phyloP scores from a whole-genome alignment of 2,113 vertebrate genomes.

The Turdus rufiventris region DNA sequence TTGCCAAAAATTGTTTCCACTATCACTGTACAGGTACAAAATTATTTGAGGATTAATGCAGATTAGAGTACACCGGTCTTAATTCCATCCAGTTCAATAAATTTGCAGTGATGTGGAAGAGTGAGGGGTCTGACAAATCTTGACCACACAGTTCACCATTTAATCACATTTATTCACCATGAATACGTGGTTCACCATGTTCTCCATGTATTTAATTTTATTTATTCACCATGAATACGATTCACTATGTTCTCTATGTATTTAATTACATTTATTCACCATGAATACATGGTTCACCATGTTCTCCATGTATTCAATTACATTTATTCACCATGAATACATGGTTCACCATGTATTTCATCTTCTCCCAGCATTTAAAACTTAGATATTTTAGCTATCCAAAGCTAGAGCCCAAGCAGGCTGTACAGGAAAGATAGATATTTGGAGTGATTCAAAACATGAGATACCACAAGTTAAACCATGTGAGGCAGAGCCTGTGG shows the following conservation, averaged over 20 bases:
- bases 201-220: no score
- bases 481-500: not conserved
- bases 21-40: not conserved
- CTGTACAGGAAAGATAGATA: not conserved
- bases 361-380: not conserved
- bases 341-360: not conserved
- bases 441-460: not conserved
- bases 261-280: no score
- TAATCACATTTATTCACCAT: not conserved
- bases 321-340: not conserved
- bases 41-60: not conserved
- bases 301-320: not conserved
- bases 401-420: not conserved
- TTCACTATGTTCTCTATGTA: no score
- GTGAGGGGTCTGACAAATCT: rapidly evolving
- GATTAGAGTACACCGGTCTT: not conserved
- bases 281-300: not conserved
- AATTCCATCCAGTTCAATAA: not conserved
- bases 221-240: no score
- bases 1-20: not conserved
- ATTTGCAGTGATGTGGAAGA: not conserved
- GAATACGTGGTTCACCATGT: no score
- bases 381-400: not conserved
- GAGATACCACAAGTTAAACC: not conserved
- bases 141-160: not conserved